phyloP scores from a whole-genome alignment of 2,113 vertebrate species.

The Diadophis punctatus region DNA sequence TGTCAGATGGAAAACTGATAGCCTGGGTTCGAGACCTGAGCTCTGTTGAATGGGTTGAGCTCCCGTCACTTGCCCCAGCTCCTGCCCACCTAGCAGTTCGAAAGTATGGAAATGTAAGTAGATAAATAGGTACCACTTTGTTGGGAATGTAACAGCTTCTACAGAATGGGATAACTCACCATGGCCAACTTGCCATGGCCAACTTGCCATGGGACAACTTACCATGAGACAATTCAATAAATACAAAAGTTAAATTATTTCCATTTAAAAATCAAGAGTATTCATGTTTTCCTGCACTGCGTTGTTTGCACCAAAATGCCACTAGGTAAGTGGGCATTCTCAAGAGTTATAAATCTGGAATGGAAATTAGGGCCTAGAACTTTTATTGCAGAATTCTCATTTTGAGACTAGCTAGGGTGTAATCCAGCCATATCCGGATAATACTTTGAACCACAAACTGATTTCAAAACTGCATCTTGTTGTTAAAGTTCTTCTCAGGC shows the following conservation, averaged over 20 bases:
- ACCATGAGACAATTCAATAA: too few species aligned
- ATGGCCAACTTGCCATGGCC: too few species aligned
- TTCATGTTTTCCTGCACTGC: conserved; percentile 30
- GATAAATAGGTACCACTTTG: neutral
- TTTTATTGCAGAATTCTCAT: conserved; percentile 14
- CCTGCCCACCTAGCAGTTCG: neutral
- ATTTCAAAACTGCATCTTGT: neutral
- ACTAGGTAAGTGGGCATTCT: neutral
- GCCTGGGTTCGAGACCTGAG: too few species aligned
- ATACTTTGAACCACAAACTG: neutral
- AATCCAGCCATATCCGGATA: neutral
- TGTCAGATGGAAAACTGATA: too few species aligned
- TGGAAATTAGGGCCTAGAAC: conserved; percentile 6
- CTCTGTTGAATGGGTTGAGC: neutral
- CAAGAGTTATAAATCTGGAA: conserved; percentile 11
- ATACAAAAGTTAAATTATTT: conserved; percentile 19
- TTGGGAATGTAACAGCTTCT: neutral
- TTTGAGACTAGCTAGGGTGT: neutral
- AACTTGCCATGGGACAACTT: too few species aligned
- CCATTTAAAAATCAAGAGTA: conserved; percentile 38
- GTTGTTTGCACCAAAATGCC: conserved; percentile 10
- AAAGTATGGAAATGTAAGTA: neutral
- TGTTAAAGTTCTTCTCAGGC: neutral
- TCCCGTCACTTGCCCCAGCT: neutral
- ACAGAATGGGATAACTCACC: too few species aligned